Evolutionary conservation across 1,140 invertebrate species (phyloP), one percentile per base, ranked within the genome.

Genomic region (Anagrus nilaparvatae): DNA sequence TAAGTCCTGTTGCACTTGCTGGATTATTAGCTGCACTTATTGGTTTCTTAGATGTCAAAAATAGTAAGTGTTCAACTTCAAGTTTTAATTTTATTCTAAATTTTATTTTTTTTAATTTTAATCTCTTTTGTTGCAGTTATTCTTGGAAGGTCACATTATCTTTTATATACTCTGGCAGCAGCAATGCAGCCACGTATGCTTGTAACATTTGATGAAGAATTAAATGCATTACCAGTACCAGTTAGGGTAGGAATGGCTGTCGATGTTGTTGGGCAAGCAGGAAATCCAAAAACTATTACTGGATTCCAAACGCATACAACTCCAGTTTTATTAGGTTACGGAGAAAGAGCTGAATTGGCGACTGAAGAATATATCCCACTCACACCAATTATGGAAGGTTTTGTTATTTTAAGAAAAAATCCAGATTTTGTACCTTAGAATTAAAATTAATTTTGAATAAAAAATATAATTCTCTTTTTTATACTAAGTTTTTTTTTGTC

Each of bases 261-360:
- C 1, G 96, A 99, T 75, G 92, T 97, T 5, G 97, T 99, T 16
- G 97, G 96, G 5, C 97, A 99, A 70, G 97, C 97, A 6, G 97
- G 97, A 24, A 97, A 97, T 58, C 97, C 96, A 0, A 99, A 99
- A 70, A 98, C 96, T 1, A 99, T 99, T 36, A 99, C 97, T 16
- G 97, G 97, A 17, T 99, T 99, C 58, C 97, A 99, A 66, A 99
- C 97, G 2, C 96, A 99, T 61, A 97, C 95, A 9, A 99, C 96
- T 7, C 97, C 97, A 2, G 97, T 99, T 9, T 69, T 99, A 19
- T 67, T 99, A 25, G 93, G 92, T 0, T 88, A 92, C 62, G 97
- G 97, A 7, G 97, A 99, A 70, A 73, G 96, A 49, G 97, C 96
- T 3, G 97, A 99, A 67, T 70, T 99, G 16, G 96, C 97, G 1